Evolutionary conservation across 1,140 invertebrate genomes (phyloP), one percentile per base, ranked within the genome.

Genomic region (Drosophila bifasciata): DNA sequence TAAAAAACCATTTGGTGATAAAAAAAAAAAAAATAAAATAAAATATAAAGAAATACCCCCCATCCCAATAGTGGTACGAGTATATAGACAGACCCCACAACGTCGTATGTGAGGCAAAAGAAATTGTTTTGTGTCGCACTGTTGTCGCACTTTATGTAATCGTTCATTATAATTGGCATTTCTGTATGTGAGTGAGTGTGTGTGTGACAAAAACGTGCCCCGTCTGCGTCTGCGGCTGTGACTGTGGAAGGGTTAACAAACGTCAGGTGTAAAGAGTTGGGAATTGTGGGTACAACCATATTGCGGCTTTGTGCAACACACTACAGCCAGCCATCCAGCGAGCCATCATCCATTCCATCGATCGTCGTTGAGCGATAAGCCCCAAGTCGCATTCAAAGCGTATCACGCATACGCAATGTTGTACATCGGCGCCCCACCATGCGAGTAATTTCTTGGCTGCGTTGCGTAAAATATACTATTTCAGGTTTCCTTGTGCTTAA

Each of bases 81-180:
- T 28, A 32, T 15, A 19, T 32, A 57, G 32, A 36, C 32, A 57
- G 32, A 36, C 32, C 32, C 3, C 39, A 17, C 19, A 45, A 4
- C 5, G 9, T 51, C 61, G 44, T 63, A 44, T 57, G 19, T 50
- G 43, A 50, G 45, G 40, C 62, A 57, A 78, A 85, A 81, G 83
- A 85, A 85, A 88, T 86, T 68, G 64, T 73, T 73, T 60, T 64
- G 25, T 57, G 32, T n/a, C 48, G 40, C 48, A 25, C 50, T 41
- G 23, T 55, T 25, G 62, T 36, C 32, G 11, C 11, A 36, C 73
- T 86, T 88, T 86, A 86, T 88, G 83, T 77, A 86, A 86, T 86
- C 83, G 77, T 61, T 75, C 78, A 86, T 88, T 86, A 88, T 86
- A 86, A 88, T 86, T 86, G 81, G 73, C 74, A 70, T 88, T 88